These are phyloP conservation scores for Sceloporus undulatus DNA, from an alignment of 2,113 vertebrate species.

Conservation along the genomic window DNA sequence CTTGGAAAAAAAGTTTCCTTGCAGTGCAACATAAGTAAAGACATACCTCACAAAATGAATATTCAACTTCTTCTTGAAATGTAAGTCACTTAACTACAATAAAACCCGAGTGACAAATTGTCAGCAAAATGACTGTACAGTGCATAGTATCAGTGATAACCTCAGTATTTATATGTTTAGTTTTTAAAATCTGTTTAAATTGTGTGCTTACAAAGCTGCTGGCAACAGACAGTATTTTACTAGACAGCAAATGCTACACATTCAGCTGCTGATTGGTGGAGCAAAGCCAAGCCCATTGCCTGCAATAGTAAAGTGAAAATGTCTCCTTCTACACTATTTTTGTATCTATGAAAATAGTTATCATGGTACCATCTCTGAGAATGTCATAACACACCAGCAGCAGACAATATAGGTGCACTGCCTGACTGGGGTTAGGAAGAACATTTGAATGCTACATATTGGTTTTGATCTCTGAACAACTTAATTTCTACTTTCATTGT, in stretches of 20 bases:
- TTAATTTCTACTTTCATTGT: background rate
- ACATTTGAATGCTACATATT: background rate
- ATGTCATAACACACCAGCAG: background rate
- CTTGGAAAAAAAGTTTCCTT: background rate
- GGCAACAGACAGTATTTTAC: constrained; percentile 19
- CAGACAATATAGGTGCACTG: background rate
- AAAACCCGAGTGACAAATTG: constrained; percentile 38
- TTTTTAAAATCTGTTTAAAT: background rate
- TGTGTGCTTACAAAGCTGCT: background rate
- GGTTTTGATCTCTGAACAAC: background rate
- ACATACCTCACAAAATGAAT: background rate
- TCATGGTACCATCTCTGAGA: background rate
- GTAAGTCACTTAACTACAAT: constrained; percentile 23
- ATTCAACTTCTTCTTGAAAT: constrained; percentile 12
- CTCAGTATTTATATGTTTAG: background rate
- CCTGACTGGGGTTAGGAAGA: background rate
- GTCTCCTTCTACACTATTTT: background rate
- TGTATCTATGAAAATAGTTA: background rate
- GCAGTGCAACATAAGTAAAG: constrained; percentile 17
- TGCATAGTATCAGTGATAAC: background rate
- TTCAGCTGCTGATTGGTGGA: background rate
- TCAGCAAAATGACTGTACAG: constrained; percentile 21
- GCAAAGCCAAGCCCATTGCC: background rate
- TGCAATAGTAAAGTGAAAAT: background rate
- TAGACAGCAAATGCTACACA: background rate